Evolutionary conservation across 2,888 invertebrate genomes (phyloP).

Genomic region (Leptopilina syphax): DNA sequence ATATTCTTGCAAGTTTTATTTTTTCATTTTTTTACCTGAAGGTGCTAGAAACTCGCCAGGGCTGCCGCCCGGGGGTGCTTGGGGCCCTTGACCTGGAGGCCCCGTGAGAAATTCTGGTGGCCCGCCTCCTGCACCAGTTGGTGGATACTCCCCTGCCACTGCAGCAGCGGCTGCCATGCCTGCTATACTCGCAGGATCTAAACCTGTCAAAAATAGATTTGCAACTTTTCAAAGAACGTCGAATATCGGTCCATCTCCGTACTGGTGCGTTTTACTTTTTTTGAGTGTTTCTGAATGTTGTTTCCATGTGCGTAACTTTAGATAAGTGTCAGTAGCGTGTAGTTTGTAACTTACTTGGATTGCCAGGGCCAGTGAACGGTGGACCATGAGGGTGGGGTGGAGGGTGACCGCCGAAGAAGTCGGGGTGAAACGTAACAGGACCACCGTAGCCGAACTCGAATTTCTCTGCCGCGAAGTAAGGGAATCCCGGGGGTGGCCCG

Average conservation of each 20-base stretch:
- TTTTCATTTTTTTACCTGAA: slow-evolving; percentile 65
- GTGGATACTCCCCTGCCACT: slow-evolving; percentile 75
- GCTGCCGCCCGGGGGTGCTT: slow-evolving; percentile 74
- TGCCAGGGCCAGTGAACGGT: slow-evolving; percentile 77
- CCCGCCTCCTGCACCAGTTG: slow-evolving; percentile 74
- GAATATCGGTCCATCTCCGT: slow-evolving; percentile 66
- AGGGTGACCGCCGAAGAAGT: slow-evolving; percentile 84
- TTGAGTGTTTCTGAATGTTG: too few relatives aligned
- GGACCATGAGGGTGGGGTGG: slow-evolving; percentile 86
- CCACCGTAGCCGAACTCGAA: slow-evolving; percentile 93
- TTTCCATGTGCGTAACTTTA: too few relatives aligned
- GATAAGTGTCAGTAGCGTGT: too few relatives aligned
- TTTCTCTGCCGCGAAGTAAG: slow-evolving; percentile 94
- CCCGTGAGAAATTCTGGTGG: slow-evolving; percentile 75
- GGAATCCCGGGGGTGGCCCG: slow-evolving; percentile 91
- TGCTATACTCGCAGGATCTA: slow-evolving; percentile 75
- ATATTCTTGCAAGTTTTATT: slow-evolving; percentile 44
- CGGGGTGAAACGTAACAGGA: slow-evolving; percentile 91
- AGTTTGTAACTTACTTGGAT: slow-evolving; percentile 69
- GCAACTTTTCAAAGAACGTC: slow-evolving; percentile 55
- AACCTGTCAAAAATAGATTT: slow-evolving; percentile 72
- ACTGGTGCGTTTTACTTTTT: slow-evolving; percentile 38
- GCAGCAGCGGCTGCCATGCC: slow-evolving; percentile 75
- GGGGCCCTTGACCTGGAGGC: slow-evolving; percentile 74
- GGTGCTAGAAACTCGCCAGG: slow-evolving; percentile 75